Conservation (phyloP, 2,113 vertebrate species). For the Colossoma macropomum region DNA sequence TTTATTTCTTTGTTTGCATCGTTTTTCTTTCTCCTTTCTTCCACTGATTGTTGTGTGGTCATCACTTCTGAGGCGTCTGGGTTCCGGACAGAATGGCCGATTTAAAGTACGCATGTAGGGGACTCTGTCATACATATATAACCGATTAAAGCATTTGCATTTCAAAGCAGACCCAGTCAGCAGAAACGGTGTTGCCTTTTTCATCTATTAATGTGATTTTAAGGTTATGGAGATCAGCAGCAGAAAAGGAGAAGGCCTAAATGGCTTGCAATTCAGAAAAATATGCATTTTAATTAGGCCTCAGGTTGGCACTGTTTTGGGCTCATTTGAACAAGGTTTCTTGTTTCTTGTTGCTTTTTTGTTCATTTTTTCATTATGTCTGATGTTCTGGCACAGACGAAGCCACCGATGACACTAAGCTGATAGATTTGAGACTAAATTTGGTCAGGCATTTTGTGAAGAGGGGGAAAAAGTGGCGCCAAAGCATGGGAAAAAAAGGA, state of each 20-base stretch:
- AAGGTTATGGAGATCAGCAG: conserved; percentile 48
- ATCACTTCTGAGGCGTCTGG: not conserved
- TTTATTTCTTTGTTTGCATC: not conserved
- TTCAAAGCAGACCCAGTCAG: conserved; percentile 59
- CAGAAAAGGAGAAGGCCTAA: conserved; percentile 33
- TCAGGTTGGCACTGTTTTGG: conserved; percentile 20
- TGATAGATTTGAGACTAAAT: conserved; percentile 22
- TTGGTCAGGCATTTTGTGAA: not conserved
- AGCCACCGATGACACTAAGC: conserved; percentile 7
- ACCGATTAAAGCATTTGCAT: conserved; percentile 51
- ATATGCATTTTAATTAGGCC: conserved; percentile 43
- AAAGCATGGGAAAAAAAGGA: not conserved
- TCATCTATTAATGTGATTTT: conserved; percentile 51
- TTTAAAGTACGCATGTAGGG: conserved; percentile 34
- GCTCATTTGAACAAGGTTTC: not conserved
- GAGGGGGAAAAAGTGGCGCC: not conserved
- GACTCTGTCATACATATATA: conserved; percentile 40
- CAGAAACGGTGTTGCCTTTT: conserved; percentile 50
- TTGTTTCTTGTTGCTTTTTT: not conserved
- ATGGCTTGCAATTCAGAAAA: conserved; percentile 29
- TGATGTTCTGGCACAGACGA: conserved; percentile 1
- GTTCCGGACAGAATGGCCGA: conserved; percentile 29
- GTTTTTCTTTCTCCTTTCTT: not conserved
- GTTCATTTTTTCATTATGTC: not conserved
- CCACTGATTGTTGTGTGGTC: conserved; percentile 4